Evolutionary conservation across 1,140 invertebrate species (phyloP), one percentile per base, ranked within the genome.

Genomic region (Andrena cerasifolii): DNA sequence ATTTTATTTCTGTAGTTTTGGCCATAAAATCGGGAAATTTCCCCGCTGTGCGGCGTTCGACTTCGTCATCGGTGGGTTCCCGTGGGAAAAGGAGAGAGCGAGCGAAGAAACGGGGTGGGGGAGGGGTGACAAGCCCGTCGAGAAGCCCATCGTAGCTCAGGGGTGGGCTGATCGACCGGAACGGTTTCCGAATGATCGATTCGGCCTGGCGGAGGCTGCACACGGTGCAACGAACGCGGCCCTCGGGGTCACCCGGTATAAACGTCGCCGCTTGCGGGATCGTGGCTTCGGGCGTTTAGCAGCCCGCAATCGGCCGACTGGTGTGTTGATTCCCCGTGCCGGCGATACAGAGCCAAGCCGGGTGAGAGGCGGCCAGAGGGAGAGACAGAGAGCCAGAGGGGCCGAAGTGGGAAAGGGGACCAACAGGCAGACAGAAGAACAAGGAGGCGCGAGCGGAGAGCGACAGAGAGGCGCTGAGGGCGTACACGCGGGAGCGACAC

Each of bases 251-350:
- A 87, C 85, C 87, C 85, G 89, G 85, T 89, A 90, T 87, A 89
- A 89, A 84, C 85, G 82, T 85, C 77, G 81, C 74, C 85, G 85
- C 80, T 89, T 85, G 86, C 84, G 85, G 88, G 88, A 90, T 88
- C 88, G 85, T 86, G 89, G 87, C 84, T 90, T 86, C 79, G 80
- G 87, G 88, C 87, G 86, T 89, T 90, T 88, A 89, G 88, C 87
- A 83, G 83, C 82, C 87, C 88, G 82, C 86, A 87, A 89, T 90
- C 89, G 88, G 84, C 81, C 84, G 78, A 75, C 85, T 86, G 88
- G 89, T 83, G 87, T 87, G 87, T 88, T 83, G 89, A 88, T 89
- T 89, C 83, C 72, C 75, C 62, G 73, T 76, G 78, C 65, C 73
- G 71, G 53, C 75, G 70, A 86, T 81, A 86, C 62, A 76, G 72